Evolutionary conservation across 2,888 invertebrate genomes (phyloP), one percentile per base, ranked within the genome.

Genomic region (Abrostola triplasia): DNA sequence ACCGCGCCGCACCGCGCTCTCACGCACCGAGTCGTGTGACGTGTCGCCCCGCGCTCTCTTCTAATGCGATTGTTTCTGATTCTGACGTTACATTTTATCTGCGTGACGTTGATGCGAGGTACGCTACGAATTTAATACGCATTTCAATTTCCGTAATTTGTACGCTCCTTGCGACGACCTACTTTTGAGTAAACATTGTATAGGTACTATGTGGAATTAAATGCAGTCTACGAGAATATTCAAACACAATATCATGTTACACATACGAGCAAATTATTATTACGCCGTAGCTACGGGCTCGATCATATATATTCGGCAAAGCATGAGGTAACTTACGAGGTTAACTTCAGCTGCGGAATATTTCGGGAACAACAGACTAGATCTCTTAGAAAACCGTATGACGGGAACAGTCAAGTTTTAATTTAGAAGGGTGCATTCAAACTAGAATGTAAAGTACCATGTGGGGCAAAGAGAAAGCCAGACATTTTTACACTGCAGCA

Each of bases 31-130:
- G n/a, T 12, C 36, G 71, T 63, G 67, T 71, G n/a, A 8, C 36
- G 71, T 63, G 67, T 71, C 77, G 49, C 59, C 40, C 51, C 57
- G 59, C 48, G 35, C 50, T 12, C 48, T 24, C 56, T 61, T 64
- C 67, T 57, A 72, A 81, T 78, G 70, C 77, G 76, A 82, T 82
- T 80, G 75, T 79, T 79, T 72, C 70, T 73, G 76, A 74, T 74
- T 63, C 63, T 63, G 70, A 79, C 76, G 63, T 76, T 67, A 66
- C 65, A 58, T 74, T 77, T 69, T 60, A 77, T 76, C 62, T 69
- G 61, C 59, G 62, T 66, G 73, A 76, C 64, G 65, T 63, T 75
- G 68, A 73, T 69, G 68, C 70, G 68, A 70, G 68, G 69, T 65
- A 58, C 70, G 67, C 61, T 60, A 57, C 57, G 67, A 69, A 65